Percentiles rank a stretch among this genome's conserved stretches.
Conservation (phyloP, 2,797 vertebrate genomes). For the Chloroceryle inda region DNA sequence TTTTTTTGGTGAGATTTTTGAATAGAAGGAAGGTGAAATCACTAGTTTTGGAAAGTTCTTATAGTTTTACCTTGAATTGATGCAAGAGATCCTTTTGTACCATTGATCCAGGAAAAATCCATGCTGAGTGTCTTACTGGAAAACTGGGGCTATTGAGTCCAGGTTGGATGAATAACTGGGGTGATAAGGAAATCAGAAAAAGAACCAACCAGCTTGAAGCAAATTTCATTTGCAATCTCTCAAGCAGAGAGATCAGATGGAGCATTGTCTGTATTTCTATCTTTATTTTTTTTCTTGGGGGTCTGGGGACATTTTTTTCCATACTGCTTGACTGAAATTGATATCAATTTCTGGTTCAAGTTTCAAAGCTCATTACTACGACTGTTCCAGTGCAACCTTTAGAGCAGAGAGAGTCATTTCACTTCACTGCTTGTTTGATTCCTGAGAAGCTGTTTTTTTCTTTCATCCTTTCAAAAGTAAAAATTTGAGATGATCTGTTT, state of each 20-base stretch:
- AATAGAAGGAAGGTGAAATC: not conserved
- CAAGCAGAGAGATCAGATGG: not conserved
- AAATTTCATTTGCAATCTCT: not conserved
- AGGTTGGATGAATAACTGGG: not conserved
- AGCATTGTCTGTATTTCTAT: not conserved
- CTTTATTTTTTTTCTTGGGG: not conserved
- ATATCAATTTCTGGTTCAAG: not conserved
- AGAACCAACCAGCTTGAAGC: not conserved
- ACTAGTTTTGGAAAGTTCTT: not conserved
- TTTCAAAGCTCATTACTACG: not conserved
- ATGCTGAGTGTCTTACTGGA: not conserved
- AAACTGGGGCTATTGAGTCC: not conserved
- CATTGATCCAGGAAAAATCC: not conserved
- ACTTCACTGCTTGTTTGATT: not conserved
- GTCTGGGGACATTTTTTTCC: not conserved
- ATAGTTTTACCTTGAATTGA: not conserved
- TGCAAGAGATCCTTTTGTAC: not conserved
- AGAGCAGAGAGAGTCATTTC: not conserved
- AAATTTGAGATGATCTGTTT: not conserved
- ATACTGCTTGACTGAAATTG: not conserved
- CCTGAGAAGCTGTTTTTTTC: not conserved
- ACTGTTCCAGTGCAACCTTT: not conserved
- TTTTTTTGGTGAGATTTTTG: not conserved
- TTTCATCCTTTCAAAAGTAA: not conserved
- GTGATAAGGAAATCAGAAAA: not conserved